Evolutionary conservation across 1,140 invertebrate species (phyloP).

Genomic region (Drosophila erecta): DNA sequence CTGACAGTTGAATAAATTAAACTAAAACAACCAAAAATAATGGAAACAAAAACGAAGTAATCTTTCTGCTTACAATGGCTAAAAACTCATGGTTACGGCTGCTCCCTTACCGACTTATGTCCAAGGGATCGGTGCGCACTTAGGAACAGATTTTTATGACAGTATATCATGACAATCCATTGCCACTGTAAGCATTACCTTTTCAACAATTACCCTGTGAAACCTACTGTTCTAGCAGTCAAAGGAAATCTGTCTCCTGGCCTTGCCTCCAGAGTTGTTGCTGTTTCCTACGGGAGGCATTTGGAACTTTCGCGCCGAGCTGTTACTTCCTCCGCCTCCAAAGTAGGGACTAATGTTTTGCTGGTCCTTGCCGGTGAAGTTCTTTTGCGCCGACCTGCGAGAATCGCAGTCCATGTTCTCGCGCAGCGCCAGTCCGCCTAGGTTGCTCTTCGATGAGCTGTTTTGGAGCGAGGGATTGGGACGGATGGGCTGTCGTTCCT

Average conservation of each 20-base stretch:
- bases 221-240: constrained; percentile 64
- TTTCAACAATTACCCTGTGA: constrained; percentile 13
- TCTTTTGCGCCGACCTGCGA: constrained; percentile 77
- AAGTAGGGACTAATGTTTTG: constrained; percentile 75
- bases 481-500: constrained; percentile 51
- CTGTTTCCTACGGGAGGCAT: constrained; percentile 6
- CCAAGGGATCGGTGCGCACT: not conserved
- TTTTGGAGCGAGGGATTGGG: constrained; percentile 64
- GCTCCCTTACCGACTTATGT: not conserved
- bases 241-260: constrained; percentile 78
- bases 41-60: constrained; percentile 44
- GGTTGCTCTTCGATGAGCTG: constrained; percentile 81
- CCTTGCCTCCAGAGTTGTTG: constrained; percentile 55
- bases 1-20: constrained; percentile 59
- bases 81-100: not conserved
- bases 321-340: constrained; percentile 48
- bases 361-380: constrained; percentile 80
- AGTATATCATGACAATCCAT: no score
- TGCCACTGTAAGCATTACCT: constrained; percentile 3
- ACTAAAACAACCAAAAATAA: constrained; percentile 57
- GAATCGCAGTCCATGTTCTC: constrained; percentile 78
- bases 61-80: constrained; percentile 4
- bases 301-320: constrained; percentile 50
- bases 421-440: constrained; percentile 67
- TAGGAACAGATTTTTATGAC: not conserved